These are phyloP conservation scores for Chalcis sispes DNA, from an alignment of 2,888 invertebrate genomes.

Conservation along the genomic window DNA sequence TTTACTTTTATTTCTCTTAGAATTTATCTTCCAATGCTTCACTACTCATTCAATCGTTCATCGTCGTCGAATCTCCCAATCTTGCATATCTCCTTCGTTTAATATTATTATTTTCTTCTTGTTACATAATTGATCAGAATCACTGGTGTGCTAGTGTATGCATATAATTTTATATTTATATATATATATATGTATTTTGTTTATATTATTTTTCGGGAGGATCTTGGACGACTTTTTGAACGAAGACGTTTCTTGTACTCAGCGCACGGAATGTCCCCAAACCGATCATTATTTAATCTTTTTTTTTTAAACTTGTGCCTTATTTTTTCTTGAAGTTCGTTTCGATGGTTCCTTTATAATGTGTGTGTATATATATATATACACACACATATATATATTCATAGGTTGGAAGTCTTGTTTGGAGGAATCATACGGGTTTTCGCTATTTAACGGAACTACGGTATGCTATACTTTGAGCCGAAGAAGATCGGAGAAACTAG, in stretches of 20 bases:
- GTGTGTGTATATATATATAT: background rate
- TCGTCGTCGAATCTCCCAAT: constrained; percentile 14
- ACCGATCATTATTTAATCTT: constrained; percentile 21
- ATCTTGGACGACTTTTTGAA: constrained; percentile 52
- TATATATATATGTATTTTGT: constrained; percentile 59
- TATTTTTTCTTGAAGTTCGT: constrained; percentile 1
- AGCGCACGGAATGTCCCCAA: constrained; percentile 32
- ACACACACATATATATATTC: constrained; percentile 1
- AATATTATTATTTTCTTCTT: constrained; percentile 25
- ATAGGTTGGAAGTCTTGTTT: constrained; percentile 38
- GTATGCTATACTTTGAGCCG: constrained; percentile 12
- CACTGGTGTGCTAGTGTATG: constrained; percentile 55
- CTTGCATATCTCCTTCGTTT: background rate
- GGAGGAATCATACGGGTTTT: constrained; percentile 22
- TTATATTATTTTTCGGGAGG: constrained; percentile 36
- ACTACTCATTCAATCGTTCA: constrained; percentile 7
- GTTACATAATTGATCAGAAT: constrained; percentile 68
- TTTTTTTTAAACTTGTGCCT: background rate
- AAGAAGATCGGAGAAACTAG: constrained; percentile 39
- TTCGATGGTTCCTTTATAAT: background rate
- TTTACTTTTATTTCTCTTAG: constrained; percentile 52
- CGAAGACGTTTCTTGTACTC: constrained; percentile 51
- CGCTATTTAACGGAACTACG: constrained; percentile 23
- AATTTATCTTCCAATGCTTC: constrained; percentile 13
- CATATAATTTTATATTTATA: constrained; percentile 62